Evolutionary conservation across 2,888 invertebrate species (phyloP).

Genomic region (Pteria penguin): DNA sequence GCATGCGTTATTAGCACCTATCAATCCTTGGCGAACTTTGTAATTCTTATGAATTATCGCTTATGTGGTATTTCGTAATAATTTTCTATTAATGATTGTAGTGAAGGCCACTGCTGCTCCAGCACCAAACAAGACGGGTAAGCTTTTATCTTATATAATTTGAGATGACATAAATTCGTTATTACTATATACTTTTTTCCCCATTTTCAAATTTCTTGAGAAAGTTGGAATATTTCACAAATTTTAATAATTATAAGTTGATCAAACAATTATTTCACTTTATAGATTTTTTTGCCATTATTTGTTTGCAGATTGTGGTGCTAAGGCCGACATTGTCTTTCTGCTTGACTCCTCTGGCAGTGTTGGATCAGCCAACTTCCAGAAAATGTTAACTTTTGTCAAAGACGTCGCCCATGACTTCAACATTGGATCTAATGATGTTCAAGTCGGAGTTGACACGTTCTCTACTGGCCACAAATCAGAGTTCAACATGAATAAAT

Average conservation of each 20-base stretch:
- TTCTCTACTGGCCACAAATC: conserved; percentile 57
- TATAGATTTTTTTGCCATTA: not conserved
- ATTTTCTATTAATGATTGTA: not conserved
- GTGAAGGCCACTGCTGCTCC: conserved; percentile 31
- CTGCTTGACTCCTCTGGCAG: conserved; percentile 70
- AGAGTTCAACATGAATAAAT: conserved; percentile 63
- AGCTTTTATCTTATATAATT: too few species aligned
- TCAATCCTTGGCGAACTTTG: too few species aligned
- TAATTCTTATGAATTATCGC: too few species aligned
- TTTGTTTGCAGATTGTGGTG: conserved; percentile 49
- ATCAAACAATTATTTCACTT: not conserved
- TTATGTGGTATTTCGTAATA: not conserved
- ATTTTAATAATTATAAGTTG: not conserved
- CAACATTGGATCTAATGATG: conserved; percentile 60
- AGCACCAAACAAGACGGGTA: conserved; percentile 34
- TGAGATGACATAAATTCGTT: too few species aligned
- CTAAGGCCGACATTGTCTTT: conserved; percentile 71
- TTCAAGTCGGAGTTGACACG: conserved; percentile 67
- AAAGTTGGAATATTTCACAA: not conserved
- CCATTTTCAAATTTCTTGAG: not conserved
- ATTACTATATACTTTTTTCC: not conserved
- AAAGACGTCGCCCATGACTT: conserved; percentile 61
- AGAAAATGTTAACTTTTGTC: conserved; percentile 66
- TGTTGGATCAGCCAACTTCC: conserved; percentile 64
- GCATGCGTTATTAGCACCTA: too few species aligned